A percentile compares a stretch with the other conserved stretches of the same genome.
Evolutionary conservation across 2,113 vertebrate species (phyloP).

Genomic region (Tragelaphus scriptus): DNA sequence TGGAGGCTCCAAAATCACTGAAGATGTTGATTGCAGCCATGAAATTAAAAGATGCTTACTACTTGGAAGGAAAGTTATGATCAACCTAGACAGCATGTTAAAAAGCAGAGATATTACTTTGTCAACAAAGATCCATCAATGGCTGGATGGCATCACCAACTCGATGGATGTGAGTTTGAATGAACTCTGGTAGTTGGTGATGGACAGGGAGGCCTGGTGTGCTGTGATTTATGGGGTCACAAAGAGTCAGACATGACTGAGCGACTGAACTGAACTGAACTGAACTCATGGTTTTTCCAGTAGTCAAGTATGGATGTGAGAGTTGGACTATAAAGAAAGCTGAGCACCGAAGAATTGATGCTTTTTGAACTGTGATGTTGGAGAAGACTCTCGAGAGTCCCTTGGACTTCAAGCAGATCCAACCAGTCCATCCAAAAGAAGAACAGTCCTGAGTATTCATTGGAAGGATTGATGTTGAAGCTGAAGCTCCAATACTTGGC

Average conservation of each 20-base stretch:
- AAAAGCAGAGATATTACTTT: not conserved
- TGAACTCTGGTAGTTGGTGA: no score
- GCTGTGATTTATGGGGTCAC: no score
- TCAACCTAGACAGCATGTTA: not conserved
- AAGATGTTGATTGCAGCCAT: not conserved
- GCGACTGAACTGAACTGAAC: no score
- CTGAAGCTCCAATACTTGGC: not conserved
- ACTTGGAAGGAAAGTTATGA: not conserved
- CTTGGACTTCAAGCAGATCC: not conserved
- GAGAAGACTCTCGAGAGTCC: not conserved
- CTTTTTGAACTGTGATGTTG: not conserved
- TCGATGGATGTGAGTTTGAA: no score
- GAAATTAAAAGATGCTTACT: not conserved
- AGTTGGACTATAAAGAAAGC: not conserved
- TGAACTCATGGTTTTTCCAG: not conserved
- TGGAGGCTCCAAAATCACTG: not conserved
- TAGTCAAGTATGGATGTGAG: not conserved
- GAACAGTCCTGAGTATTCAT: not conserved
- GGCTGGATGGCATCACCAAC: no score
- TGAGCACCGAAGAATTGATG: rapidly evolving
- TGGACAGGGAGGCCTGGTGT: no score
- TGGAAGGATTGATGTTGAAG: not conserved
- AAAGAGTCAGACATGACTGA: no score
- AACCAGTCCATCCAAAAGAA: not conserved
- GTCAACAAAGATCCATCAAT: not conserved